Base-by-base conservation (phyloP, 2,113 vertebrate genomes). In the Cercopithecus mona region DNA sequence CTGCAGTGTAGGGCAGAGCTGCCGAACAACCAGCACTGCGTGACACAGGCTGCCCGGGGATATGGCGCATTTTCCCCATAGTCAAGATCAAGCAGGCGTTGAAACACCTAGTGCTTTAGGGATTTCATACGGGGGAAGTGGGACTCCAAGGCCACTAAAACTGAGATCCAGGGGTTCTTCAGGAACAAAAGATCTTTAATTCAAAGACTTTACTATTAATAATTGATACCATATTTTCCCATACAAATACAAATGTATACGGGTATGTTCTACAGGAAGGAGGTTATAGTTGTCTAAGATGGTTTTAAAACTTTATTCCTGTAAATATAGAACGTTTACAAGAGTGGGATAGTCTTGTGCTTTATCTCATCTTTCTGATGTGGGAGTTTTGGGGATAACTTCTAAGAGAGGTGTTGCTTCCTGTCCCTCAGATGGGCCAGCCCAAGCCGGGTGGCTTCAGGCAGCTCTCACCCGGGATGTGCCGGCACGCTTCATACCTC, bases 171-270 rank as follows among this genome's bases (percentile, higher is more conserved):
- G 8, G 25, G 23, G 45, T 82, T 82, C 80, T 45, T 73, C 40
- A 57, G 75, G 61, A 82, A 40, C 35, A 61, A 79, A 61, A 93
- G 59, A n/a, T 30, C 27, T 87, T 78, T 70, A 52, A 40, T 20
- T 88, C 78, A 7, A 25, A 75, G 85, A 59, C 48, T 86, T 73
- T 10, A 17, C 22, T 30, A 32, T 14, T 64, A 32, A 64, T 32
- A 64, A 13, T 35, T 78, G 75, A 6, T 80, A 1, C 10, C 8
- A 4, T 73, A 27, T 68, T 79, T 92, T 40, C n/a, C 73, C 13
- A 8, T 1, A 0, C 12, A 22, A 3, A 14, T 40, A 22, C 7
- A n/a, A 3, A 43, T 5, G 14, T 20, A 14, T 7, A 1, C 4
- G 32, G 52, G n/a, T 40, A 6, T 22, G 5, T 64, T n/a, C 5